A percentile compares a stretch with the other conserved stretches of the same genome.
phyloP scores from a whole-genome alignment of 2,113 vertebrate species.

The Oreocharis arfaki region DNA sequence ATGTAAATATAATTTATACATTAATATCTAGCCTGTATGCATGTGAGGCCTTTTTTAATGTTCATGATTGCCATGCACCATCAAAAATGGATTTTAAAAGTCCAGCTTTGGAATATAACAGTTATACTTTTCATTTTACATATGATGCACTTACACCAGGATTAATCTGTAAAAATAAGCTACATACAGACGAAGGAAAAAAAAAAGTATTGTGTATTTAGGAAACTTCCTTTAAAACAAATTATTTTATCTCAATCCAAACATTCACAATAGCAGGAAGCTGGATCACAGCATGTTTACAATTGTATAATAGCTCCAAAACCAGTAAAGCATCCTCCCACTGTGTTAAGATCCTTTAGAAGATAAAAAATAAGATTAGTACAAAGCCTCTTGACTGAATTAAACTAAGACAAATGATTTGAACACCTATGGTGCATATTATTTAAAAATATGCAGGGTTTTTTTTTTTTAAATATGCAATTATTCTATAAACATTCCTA shows the following conservation, averaged over 20 bases:
- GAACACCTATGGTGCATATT: not conserved
- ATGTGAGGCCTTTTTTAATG: not conserved
- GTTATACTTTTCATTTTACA: not conserved
- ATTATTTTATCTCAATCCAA: conserved; percentile 27
- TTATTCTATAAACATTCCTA: not conserved
- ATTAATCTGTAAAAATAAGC: not conserved
- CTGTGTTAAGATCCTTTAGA: conserved; percentile 1
- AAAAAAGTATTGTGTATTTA: not conserved
- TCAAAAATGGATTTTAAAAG: not conserved
- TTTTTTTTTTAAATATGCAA: not conserved
- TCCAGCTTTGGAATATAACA: not conserved
- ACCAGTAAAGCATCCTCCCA: not conserved
- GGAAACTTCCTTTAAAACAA: conserved; percentile 31
- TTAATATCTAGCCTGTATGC: not conserved
- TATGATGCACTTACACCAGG: not conserved
- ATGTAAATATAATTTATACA: not conserved
- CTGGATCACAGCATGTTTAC: conserved; percentile 8
- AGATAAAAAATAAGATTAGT: conserved; percentile 18
- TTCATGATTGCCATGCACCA: not conserved
- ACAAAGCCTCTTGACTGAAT: not conserved
- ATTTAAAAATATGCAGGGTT: not conserved
- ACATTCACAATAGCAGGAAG: conserved; percentile 66
- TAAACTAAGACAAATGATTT: not conserved
- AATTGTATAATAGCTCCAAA: not conserved
- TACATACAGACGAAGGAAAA: not conserved